These are phyloP conservation scores for Indicator indicator DNA, from an alignment of 2,113 vertebrate genomes.

Conservation along the genomic window DNA sequence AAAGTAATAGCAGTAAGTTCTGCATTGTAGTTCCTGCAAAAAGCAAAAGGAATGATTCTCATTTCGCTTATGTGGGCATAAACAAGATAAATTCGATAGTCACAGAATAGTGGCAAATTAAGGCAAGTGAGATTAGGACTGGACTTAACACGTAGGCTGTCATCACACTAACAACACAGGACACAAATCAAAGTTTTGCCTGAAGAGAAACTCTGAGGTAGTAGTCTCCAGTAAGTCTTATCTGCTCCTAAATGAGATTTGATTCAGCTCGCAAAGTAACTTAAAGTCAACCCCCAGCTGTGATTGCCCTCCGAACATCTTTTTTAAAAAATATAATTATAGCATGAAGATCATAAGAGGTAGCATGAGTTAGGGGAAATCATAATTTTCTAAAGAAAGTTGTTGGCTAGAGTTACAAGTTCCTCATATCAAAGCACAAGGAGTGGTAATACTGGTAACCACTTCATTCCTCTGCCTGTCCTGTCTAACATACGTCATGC, in stretches of 20 bases:
- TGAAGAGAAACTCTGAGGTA: slow-evolving; percentile 1
- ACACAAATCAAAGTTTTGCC: slow-evolving; percentile 39
- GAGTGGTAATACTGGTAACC: neutral
- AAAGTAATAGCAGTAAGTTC: slow-evolving; percentile 8
- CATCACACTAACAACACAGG: neutral
- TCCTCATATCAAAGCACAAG: neutral
- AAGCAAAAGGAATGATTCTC: neutral
- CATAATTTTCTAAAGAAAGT: neutral
- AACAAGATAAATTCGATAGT: neutral
- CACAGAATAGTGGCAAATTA: neutral
- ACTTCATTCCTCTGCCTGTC: neutral
- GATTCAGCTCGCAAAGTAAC: neutral
- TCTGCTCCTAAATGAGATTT: slow-evolving; percentile 33
- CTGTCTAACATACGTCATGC: neutral
- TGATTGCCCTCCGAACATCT: slow-evolving; percentile 1
- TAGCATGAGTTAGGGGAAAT: slow-evolving; percentile 7
- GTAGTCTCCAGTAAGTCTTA: neutral
- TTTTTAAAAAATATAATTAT: neutral
- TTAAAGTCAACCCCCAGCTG: slow-evolving; percentile 35
- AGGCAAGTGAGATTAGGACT: neutral
- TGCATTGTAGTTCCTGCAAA: slow-evolving; percentile 29
- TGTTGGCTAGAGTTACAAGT: neutral
- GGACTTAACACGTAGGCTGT: neutral
- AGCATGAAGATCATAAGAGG: slow-evolving; percentile 21
- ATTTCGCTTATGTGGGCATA: neutral